Percentiles rank a stretch among this genome's conserved stretches.
phyloP scores from a whole-genome alignment of 1,140 invertebrate species.

The Macrobrachium rosenbergii region DNA sequence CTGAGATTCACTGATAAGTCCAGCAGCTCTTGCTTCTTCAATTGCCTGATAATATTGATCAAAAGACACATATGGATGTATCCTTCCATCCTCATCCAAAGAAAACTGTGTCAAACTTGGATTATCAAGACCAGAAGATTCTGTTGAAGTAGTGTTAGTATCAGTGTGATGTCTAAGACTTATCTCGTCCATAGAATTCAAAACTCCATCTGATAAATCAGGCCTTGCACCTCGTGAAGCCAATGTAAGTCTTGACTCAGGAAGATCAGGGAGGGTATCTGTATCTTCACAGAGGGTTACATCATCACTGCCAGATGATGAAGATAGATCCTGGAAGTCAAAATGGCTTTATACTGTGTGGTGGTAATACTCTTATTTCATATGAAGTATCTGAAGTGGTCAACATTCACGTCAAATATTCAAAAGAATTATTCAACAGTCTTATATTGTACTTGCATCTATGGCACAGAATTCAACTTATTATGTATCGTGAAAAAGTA shows the following conservation, averaged over 20 bases:
- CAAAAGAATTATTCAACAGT: no score
- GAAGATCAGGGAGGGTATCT: slow-evolving; percentile 22
- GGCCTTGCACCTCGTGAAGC: slow-evolving; percentile 21
- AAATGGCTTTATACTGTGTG: background rate
- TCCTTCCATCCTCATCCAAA: slow-evolving; percentile 76
- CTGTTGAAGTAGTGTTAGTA: slow-evolving; percentile 66
- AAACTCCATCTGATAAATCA: slow-evolving; percentile 11
- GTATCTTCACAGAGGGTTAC: slow-evolving; percentile 33
- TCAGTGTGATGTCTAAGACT: slow-evolving; percentile 49
- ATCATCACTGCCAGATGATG: slow-evolving; percentile 42
- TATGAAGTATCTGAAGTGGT: background rate
- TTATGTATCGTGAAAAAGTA: no score
- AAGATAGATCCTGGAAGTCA: slow-evolving; percentile 22
- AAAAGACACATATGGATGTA: slow-evolving; percentile 90
- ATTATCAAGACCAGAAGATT: slow-evolving; percentile 65
- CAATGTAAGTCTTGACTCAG: slow-evolving; percentile 3
- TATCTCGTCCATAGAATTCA: slow-evolving; percentile 25
- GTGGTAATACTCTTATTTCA: background rate
- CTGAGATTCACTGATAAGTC: slow-evolving; percentile 62
- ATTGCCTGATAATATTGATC: slow-evolving; percentile 84
- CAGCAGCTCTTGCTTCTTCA: slow-evolving; percentile 72
- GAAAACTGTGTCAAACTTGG: slow-evolving; percentile 69
- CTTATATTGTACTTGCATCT: no score
- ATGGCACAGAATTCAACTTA: no score
- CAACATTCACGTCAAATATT: no score